Percentiles rank a stretch among this genome's conserved stretches.
phyloP scores from a whole-genome alignment of 2,113 vertebrate genomes.

The Cyphomyrus plagiostoma region DNA sequence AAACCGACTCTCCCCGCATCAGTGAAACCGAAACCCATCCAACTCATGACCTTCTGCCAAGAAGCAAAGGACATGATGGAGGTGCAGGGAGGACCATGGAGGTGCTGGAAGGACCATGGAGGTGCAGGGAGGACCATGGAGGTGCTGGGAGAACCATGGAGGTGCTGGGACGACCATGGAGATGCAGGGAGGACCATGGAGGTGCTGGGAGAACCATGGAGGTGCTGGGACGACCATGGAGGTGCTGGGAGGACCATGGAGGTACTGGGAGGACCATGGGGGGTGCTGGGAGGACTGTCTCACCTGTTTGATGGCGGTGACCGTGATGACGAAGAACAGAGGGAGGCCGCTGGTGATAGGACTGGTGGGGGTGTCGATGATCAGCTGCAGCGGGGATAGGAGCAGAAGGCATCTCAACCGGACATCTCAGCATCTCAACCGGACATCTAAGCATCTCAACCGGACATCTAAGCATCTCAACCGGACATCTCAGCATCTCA shows the following conservation, averaged over 20 bases:
- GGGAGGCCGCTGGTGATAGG: conserved; percentile 93
- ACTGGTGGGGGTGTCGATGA: conserved; percentile 96
- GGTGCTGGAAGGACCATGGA: not conserved
- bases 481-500: not conserved
- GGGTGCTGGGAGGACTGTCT: conserved; percentile 17
- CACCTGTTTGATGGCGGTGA: conserved; percentile 97
- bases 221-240: not conserved
- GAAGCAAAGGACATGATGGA: no score
- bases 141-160: not conserved
- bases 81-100: not conserved
- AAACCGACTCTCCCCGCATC: not conserved
- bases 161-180: not conserved
- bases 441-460: not conserved
- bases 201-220: not conserved
- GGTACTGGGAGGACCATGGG: not conserved
- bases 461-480: no score
- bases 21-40: not conserved
- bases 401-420: not conserved
- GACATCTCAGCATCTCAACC: not conserved
- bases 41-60: not conserved
- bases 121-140: no score
- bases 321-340: conserved; percentile 91
- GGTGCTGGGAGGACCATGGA: no score
- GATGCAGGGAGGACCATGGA: no score
- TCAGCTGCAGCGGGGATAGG: conserved; percentile 62